Evolutionary conservation across 2,113 vertebrate species (phyloP).

Genomic region (Clarias macrocephalus): DNA sequence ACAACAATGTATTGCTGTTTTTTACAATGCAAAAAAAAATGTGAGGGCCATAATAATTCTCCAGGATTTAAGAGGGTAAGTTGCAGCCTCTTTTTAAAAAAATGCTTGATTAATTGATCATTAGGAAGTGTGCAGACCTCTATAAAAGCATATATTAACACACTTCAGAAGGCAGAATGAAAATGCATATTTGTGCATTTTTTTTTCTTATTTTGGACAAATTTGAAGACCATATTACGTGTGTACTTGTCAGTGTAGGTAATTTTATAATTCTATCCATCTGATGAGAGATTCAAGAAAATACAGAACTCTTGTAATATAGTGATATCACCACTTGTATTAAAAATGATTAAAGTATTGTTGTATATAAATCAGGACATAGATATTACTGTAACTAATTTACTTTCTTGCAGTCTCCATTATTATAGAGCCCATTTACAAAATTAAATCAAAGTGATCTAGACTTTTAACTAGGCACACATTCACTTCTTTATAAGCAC

Average conservation of each 20-base stretch:
- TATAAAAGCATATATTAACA: not conserved
- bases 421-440: not conserved
- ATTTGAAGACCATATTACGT: not conserved
- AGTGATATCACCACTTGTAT: not conserved
- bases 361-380: not conserved
- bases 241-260: not conserved
- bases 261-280: not conserved
- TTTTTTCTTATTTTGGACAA: not conserved
- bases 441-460: not conserved
- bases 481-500: conserved; percentile 26
- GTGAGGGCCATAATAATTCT: too few species aligned
- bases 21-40: too few species aligned
- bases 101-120: not conserved
- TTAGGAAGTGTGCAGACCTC: not conserved
- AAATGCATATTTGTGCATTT: not conserved
- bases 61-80: too few species aligned
- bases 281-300: not conserved
- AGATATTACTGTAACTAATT: not conserved
- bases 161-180: not conserved
- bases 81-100: too few species aligned
- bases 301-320: not conserved
- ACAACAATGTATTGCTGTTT: too few species aligned
- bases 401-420: not conserved
- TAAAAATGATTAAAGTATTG: not conserved
- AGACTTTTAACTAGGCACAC: not conserved